Percentiles rank a stretch among this genome's conserved stretches.
phyloP scores from a whole-genome alignment of 2,888 invertebrate species.

The Harpagoxenus sublaevis region DNA sequence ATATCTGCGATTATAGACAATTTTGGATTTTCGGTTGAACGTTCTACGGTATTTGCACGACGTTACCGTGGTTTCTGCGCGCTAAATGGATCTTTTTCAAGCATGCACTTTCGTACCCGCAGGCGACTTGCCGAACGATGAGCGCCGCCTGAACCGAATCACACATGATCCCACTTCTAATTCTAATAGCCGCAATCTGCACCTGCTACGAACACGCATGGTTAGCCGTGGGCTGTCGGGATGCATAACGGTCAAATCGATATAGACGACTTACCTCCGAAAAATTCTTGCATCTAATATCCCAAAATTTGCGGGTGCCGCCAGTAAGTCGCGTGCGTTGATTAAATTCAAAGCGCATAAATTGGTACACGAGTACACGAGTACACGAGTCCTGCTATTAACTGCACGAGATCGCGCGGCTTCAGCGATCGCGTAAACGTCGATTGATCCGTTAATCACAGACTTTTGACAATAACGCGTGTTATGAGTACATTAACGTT shows the following conservation, averaged over 20 bases:
- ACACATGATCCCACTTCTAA: constrained; percentile 52
- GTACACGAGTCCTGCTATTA: constrained; percentile 32
- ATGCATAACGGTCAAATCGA: constrained; percentile 19
- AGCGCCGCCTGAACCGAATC: constrained; percentile 43
- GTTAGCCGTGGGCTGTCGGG: background rate
- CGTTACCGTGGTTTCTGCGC: background rate
- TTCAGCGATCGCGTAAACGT: constrained; percentile 30
- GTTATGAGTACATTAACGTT: constrained; percentile 4
- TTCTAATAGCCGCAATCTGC: constrained; percentile 66
- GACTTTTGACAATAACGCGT: constrained; percentile 23
- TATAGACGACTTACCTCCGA: constrained; percentile 31
- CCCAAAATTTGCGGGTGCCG: constrained; percentile 36
- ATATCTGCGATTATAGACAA: background rate
- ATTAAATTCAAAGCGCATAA: constrained; percentile 55
- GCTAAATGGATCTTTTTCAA: background rate
- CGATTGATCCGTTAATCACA: constrained; percentile 27
- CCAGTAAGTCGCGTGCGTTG: constrained; percentile 38
- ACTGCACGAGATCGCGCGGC: constrained; percentile 36
- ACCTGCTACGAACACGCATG: constrained; percentile 60
- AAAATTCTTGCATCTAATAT: constrained; percentile 49
- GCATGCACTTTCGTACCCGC: constrained; percentile 49
- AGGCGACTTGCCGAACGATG: constrained; percentile 29
- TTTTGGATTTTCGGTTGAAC: background rate
- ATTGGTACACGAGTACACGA: constrained; percentile 30
- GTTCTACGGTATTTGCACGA: background rate